phyloP scores from a whole-genome alignment of 2,888 invertebrate genomes.

The Sialis fuliginosa region DNA sequence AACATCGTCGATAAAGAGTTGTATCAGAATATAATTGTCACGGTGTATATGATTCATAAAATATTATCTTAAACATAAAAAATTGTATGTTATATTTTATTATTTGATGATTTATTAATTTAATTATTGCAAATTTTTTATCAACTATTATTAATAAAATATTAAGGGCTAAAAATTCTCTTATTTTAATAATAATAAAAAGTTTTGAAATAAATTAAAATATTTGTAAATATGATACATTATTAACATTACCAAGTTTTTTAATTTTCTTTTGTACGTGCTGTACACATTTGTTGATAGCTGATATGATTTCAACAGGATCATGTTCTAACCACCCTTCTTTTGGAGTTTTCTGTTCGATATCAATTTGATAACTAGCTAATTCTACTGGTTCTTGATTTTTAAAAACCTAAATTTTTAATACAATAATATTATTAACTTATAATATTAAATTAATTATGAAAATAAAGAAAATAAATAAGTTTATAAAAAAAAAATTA shows the following conservation, averaged over 20 bases:
- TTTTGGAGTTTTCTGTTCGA: conserved; percentile 59
- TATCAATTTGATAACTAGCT: conserved; percentile 63
- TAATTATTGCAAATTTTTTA: too few relatives aligned
- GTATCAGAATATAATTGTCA: too few relatives aligned
- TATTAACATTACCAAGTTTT: conserved; percentile 24
- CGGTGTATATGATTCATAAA: too few relatives aligned
- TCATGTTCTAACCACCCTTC: conserved; percentile 94
- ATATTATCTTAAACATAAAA: too few relatives aligned
- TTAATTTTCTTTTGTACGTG: conserved; percentile 47
- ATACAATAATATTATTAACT: conserved; percentile 11
- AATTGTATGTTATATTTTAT: too few relatives aligned
- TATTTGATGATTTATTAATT: too few relatives aligned
- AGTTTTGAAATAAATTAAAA: neutral
- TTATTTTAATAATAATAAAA: neutral
- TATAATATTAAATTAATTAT: neutral
- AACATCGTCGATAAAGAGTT: too few relatives aligned
- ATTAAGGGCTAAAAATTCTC: neutral
- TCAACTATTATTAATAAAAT: too few relatives aligned
- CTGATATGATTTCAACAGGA: conserved; percentile 64
- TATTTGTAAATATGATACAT: neutral
- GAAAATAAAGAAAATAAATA: neutral
- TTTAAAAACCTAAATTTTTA: conserved; percentile 49
- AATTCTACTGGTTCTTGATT: conserved; percentile 64
- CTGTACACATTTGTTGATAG: conserved; percentile 63
- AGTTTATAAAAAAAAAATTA: neutral